These are phyloP conservation scores for Merluccius polli DNA, from an alignment of 2,797 vertebrate species.

Conservation along the genomic window DNA sequence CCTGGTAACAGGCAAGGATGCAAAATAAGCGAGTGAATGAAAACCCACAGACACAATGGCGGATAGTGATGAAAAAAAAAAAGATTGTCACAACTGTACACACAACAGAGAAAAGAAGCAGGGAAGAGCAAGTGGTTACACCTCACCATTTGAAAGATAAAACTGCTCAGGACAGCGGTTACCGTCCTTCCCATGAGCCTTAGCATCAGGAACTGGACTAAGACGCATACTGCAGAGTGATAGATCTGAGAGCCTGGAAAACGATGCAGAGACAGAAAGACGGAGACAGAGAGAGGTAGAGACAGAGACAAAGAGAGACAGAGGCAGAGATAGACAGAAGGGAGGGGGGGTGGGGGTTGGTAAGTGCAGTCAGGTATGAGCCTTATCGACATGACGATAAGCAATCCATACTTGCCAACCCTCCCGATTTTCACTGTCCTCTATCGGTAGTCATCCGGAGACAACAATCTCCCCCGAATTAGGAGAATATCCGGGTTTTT, in stretches of 20 bases:
- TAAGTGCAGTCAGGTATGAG: constrained; percentile 44
- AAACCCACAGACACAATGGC: not conserved
- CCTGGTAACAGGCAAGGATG: not conserved
- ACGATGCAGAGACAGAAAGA: constrained; percentile 27
- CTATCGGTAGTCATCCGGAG: too few relatives aligned
- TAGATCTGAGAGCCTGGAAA: constrained; percentile 82
- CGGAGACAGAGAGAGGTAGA: not conserved
- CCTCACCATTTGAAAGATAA: constrained; percentile 94
- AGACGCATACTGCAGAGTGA: constrained; percentile 87
- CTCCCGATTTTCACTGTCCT: too few relatives aligned
- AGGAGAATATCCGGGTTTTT: too few relatives aligned
- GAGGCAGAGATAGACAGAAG: not conserved
- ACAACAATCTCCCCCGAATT: too few relatives aligned
- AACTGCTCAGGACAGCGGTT: constrained; percentile 83
- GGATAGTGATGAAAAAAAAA: not conserved
- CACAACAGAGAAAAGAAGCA: not conserved
- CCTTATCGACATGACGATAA: constrained; percentile 36
- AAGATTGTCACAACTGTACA: not conserved
- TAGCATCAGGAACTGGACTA: constrained; percentile 93
- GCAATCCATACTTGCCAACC: too few relatives aligned
- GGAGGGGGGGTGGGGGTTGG: constrained; percentile 15
- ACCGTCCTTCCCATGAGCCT: constrained; percentile 95
- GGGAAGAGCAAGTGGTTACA: constrained; percentile 15
- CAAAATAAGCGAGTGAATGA: not conserved
- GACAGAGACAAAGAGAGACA: constrained; percentile 10